These are phyloP conservation scores for Parnassius orleans DNA, from an alignment of 2,888 invertebrate species.

Conservation along the genomic window DNA sequence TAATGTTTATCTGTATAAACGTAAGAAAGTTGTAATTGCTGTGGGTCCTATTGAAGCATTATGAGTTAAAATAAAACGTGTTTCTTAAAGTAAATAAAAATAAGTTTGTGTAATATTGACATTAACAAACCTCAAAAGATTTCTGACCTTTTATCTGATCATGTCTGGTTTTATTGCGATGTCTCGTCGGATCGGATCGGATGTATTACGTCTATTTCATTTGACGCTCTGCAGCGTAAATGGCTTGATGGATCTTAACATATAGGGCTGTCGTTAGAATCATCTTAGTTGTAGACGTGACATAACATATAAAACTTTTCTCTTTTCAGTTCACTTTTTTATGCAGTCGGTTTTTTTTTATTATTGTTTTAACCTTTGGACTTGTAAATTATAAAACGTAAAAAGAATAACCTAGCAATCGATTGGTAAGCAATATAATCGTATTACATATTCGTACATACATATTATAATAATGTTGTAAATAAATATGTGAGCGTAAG, in stretches of 20 bases:
- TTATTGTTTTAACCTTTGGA: constrained; percentile 3
- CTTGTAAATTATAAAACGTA: constrained; percentile 5
- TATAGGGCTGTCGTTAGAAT: too few species aligned
- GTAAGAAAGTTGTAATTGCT: too few species aligned
- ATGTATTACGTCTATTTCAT: too few species aligned
- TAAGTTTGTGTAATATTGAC: background rate
- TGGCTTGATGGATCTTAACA: too few species aligned
- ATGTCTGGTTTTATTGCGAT: constrained; percentile 14
- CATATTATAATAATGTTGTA: background rate
- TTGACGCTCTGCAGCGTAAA: too few species aligned
- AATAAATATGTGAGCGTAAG: constrained; percentile 26
- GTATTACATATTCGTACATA: background rate
- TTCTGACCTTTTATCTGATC: background rate
- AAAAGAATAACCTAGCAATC: background rate
- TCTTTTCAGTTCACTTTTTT: too few species aligned
- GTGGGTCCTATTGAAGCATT: too few species aligned
- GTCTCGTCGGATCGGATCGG: constrained; percentile 16
- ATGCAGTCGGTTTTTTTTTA: too few species aligned
- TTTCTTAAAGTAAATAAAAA: too few species aligned
- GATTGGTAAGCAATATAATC: constrained; percentile 16
- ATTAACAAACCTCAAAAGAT: background rate
- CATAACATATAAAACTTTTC: too few species aligned
- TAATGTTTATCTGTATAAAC: background rate
- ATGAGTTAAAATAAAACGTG: too few species aligned
- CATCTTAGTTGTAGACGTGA: too few species aligned